Percentiles rank a stretch among this genome's conserved stretches.
phyloP scores from a whole-genome alignment of 2,113 vertebrate genomes.

The Sphyrna mokarran region DNA sequence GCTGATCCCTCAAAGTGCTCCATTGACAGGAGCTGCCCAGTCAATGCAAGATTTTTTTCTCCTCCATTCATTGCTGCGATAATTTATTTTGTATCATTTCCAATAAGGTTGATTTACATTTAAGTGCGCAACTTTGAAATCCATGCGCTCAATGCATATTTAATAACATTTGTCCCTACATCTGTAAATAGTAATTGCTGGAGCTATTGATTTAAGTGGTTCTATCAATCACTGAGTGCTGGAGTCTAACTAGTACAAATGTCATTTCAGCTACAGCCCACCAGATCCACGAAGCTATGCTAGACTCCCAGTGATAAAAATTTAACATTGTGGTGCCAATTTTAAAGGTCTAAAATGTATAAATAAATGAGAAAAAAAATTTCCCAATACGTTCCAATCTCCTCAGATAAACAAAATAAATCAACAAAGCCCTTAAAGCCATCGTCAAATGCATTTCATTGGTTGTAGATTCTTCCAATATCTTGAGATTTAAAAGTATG shows the following conservation, averaged over 20 bases:
- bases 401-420: background rate
- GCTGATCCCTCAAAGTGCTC: background rate
- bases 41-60: background rate
- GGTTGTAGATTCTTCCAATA: background rate
- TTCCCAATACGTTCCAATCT: background rate
- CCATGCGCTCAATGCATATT: background rate
- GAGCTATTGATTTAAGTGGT: background rate
- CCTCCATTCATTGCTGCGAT: background rate
- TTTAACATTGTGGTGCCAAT: background rate
- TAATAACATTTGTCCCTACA: background rate
- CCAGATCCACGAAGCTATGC: background rate
- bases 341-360: background rate
- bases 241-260: no score
- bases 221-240: background rate
- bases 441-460: background rate
- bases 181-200: background rate
- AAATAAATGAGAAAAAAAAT: background rate
- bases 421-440: background rate
- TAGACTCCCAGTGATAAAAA: no score
- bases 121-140: background rate
- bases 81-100: background rate
- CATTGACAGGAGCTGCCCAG: background rate
- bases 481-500: background rate
- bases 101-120: slow-evolving; percentile 3
- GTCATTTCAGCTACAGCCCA: background rate